A percentile compares a stretch with the other conserved stretches of the same genome.
Evolutionary conservation across 1,140 invertebrate species (phyloP).

Genomic region (Orchesella cincta): DNA sequence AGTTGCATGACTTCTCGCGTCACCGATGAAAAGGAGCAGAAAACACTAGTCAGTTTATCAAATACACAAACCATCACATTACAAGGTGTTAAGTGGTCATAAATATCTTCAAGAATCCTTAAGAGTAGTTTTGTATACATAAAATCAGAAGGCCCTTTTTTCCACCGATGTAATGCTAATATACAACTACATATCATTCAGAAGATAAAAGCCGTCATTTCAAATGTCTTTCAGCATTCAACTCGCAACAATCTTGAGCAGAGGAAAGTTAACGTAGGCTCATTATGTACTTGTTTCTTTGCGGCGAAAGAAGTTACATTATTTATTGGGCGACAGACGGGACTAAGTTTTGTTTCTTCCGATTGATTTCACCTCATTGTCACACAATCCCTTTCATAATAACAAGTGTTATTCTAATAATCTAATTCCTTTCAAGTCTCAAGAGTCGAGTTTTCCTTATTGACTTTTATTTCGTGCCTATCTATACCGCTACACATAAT

Average conservation of each 20-base stretch:
- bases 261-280: not conserved
- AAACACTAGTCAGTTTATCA: no score
- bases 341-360: not conserved
- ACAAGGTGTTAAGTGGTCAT: conserved; percentile 3
- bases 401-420: not conserved
- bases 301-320: not conserved
- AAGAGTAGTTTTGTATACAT: not conserved
- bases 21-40: no score
- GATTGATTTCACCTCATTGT: conserved; percentile 16
- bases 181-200: no score
- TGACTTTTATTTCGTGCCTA: not conserved
- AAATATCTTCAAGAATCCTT: not conserved
- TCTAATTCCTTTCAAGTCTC: not conserved
- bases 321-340: not conserved
- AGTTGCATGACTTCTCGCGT: no score
- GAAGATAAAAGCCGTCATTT: not conserved
- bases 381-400: not conserved
- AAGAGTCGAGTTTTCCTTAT: not conserved
- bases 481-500: no score
- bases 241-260: no score
- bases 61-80: no score
- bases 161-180: not conserved
- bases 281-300: not conserved
- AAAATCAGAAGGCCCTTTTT: no score
- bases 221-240: no score